Base-by-base conservation (phyloP, 2,113 vertebrate genomes). In the Smithornis capensis region DNA sequence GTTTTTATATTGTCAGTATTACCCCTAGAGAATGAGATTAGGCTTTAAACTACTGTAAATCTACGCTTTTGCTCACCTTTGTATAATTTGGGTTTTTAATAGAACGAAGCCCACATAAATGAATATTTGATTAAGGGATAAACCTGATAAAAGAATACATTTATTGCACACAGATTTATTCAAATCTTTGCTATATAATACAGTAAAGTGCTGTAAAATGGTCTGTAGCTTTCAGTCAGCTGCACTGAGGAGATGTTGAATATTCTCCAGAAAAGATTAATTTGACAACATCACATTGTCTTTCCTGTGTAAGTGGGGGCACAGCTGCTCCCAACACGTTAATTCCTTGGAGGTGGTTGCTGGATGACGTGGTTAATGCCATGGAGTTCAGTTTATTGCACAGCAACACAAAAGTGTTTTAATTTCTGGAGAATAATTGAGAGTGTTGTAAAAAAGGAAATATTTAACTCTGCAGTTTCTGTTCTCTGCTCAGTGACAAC, bases 51-150 rank as follows among this genome's bases (percentile, higher is more conserved):
- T 98, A 94, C 84, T 97, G 83, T 97, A 97, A 97, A 97, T 97
- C 90, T 96, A 83, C 4, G 62, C 78, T 97, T 97, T 97, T 97
- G 87, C 92, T 98, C 96, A 97, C 94, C 95, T 98, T 97, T 97
- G 93, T 97, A 95, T 98, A 97, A 97, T 97, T 97, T 95, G 29
- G 40, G 92, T 97, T 97, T 97, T 98, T 98, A 97, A 96, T 93
- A 96, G 90, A 97, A 97, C 87, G 79, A 97, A 89, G 95, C 85
- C 84, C 83, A 93, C 94, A 96, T 95, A 95, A 97, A 95, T 98
- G 92, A 97, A 97, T 97, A 96, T 94, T 97, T 97, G 94, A 97
- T 97, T 96, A 98, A 97, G 87, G 88, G 86, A 92, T 97, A 97
- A 97, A 96, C 82, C 71, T 95, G 97, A 97, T 97, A 97, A 97